Base-by-base conservation (phyloP, 2,113 vertebrate genomes). In the Bubo scandiacus region DNA sequence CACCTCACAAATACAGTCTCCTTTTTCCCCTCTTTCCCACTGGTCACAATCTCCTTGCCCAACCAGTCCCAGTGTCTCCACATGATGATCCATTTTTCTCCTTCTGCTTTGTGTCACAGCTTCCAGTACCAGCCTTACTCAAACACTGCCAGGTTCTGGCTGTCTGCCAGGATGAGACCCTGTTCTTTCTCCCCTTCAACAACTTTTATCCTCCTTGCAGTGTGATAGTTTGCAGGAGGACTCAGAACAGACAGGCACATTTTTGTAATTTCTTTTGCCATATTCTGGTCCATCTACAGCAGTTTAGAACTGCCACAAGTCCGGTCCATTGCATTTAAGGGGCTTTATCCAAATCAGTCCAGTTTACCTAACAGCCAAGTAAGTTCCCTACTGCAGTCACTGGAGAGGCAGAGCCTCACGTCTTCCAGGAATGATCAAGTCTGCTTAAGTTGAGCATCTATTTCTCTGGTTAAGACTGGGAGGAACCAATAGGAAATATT, bases 1-100 rank as follows among this genome's bases (percentile, higher is more conserved):
- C 14, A 22, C 10, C 16, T 81, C 47, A 54, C 15, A 66, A 59
- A 43, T 6, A 38, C 2, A 81, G 20, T 30, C 11, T 58, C 3
- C 20, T 38, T 73, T 58, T 17, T 0, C 1, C 4, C 2, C 36
- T 49, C 30, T 62, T 65, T 71, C 61, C 34, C 34, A 0, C 59
- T 51, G 73, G 12, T 61, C 11, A 29, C 9, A 22, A n/a, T 67
- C 42, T 89, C 17, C 55, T 70, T 93, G 51, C 8, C 38, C 42
- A 74, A 4, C 12, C 16, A 36, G 27, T 81, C n/a, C 29, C 21
- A 15, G 0, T 32, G 29, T n/a, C 25, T 92, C 51, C 29, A 36
- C 6, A 1, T 15, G 43, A 42, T 55, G 70, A 58, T 40, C 19
- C 22, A 5, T 42, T 87, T 88, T 58, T 45, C n/a, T 67, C 14